Evolutionary conservation across 2,797 vertebrate genomes (phyloP).

Genomic region (Eulemur albifrons): DNA sequence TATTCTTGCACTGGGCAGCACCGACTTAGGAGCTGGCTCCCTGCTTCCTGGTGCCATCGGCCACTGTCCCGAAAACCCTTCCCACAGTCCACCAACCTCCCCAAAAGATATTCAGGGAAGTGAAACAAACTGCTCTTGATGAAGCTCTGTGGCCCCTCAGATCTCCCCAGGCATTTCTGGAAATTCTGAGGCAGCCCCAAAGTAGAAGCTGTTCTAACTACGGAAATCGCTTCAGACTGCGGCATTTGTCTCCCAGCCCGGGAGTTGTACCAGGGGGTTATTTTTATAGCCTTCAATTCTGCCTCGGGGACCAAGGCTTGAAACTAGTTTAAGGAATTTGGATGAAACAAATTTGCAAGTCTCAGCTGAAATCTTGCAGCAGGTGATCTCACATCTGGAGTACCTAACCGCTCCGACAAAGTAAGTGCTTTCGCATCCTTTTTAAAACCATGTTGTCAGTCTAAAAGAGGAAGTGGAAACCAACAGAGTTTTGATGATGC

Average conservation of each 20-base stretch:
- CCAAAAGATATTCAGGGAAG: neutral
- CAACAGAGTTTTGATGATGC: constrained; percentile 46
- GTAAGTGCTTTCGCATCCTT: constrained; percentile 49
- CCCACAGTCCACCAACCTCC: neutral
- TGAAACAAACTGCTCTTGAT: neutral
- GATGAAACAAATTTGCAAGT: constrained; percentile 32
- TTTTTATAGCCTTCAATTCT: constrained; percentile 58
- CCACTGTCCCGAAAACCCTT: neutral
- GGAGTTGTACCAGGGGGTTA: constrained; percentile 1
- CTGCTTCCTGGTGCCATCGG: constrained; percentile 6
- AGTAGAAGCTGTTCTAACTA: neutral
- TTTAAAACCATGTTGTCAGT: constrained; percentile 7
- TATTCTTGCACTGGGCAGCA: neutral
- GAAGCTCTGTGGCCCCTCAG: neutral
- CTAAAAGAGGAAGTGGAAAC: constrained; percentile 65
- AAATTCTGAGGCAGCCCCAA: constrained; percentile 12
- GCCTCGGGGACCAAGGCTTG: constrained; percentile 49
- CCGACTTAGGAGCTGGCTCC: neutral
- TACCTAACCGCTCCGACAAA: neutral
- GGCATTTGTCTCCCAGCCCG: neutral
- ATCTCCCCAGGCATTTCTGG: neutral
- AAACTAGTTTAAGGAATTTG: constrained; percentile 56
- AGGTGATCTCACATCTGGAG: constrained; percentile 63
- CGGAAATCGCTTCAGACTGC: neutral
- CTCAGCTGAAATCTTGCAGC: constrained; percentile 53